phyloP scores from a whole-genome alignment of 1,140 invertebrate species.

The Potamilus streckersoni region DNA sequence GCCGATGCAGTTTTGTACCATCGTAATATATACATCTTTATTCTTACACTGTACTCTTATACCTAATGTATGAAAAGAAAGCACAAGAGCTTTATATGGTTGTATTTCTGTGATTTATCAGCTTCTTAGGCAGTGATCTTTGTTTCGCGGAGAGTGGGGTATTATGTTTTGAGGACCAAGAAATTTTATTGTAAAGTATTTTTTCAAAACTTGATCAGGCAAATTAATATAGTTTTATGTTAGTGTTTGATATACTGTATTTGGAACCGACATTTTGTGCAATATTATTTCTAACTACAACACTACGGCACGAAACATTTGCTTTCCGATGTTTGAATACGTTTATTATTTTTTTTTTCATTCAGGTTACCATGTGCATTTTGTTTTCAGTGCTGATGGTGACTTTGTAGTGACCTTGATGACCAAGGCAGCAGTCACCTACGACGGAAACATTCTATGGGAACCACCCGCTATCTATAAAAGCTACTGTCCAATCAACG shows the following conservation, averaged over 20 bases:
- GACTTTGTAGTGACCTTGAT: slow-evolving; percentile 71
- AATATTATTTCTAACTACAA: neutral
- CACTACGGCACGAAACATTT: neutral
- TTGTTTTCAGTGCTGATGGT: slow-evolving; percentile 69
- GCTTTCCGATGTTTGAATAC: neutral
- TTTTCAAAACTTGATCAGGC: neutral
- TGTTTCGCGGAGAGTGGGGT: too few species aligned
- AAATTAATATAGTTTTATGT: neutral
- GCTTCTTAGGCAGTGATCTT: too few species aligned
- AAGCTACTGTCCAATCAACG: slow-evolving; percentile 99
- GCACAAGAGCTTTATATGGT: too few species aligned
- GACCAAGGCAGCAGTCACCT: slow-evolving; percentile 71
- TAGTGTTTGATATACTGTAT: neutral
- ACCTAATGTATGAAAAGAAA: too few species aligned
- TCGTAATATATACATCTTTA: too few species aligned
- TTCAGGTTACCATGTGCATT: neutral
- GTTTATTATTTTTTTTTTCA: neutral
- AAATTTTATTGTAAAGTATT: too few species aligned
- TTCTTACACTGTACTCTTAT: too few species aligned
- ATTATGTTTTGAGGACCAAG: too few species aligned
- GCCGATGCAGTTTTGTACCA: too few species aligned
- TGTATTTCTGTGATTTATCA: too few species aligned
- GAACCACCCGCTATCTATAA: slow-evolving; percentile 98
- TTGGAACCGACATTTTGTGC: neutral
- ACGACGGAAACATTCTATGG: slow-evolving; percentile 91